Evolutionary conservation across 2,113 vertebrate genomes (phyloP).

Genomic region (Passer montanus): DNA sequence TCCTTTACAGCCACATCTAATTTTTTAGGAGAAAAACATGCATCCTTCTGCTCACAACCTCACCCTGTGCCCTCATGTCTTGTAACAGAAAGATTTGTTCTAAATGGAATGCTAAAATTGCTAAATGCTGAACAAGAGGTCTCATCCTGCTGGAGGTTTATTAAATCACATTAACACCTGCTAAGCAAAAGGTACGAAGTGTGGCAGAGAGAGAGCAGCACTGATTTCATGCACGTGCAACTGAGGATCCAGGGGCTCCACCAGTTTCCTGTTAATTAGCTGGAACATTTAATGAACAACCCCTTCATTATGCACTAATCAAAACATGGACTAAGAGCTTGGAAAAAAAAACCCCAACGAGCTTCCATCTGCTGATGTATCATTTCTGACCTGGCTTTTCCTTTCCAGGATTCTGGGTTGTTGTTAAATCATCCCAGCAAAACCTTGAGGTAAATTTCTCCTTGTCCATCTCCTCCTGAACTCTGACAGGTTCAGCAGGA

Average conservation of each 20-base stretch:
- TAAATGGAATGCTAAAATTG: background rate
- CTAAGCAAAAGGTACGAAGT: background rate
- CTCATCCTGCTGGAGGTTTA: background rate
- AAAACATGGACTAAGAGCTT: background rate
- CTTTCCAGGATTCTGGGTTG: background rate
- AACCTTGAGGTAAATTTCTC: background rate
- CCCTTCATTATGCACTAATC: background rate
- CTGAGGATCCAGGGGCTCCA: background rate
- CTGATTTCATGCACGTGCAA: background rate
- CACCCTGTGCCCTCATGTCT: background rate
- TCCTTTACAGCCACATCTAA: background rate
- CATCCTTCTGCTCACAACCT: background rate
- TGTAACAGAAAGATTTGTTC: background rate
- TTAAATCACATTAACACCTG: background rate
- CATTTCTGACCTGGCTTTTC: background rate
- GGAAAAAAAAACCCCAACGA: background rate
- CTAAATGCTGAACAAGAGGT: background rate
- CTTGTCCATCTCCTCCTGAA: background rate
- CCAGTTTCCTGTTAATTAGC: background rate
- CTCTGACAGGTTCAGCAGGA: background rate
- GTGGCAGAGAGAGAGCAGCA: background rate
- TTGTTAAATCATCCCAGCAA: background rate
- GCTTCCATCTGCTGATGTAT: background rate
- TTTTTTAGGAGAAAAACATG: background rate
- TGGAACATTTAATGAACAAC: slow-evolving; percentile 8